Base-by-base conservation (phyloP, 2,113 vertebrate species). In the Caracal caracal region DNA sequence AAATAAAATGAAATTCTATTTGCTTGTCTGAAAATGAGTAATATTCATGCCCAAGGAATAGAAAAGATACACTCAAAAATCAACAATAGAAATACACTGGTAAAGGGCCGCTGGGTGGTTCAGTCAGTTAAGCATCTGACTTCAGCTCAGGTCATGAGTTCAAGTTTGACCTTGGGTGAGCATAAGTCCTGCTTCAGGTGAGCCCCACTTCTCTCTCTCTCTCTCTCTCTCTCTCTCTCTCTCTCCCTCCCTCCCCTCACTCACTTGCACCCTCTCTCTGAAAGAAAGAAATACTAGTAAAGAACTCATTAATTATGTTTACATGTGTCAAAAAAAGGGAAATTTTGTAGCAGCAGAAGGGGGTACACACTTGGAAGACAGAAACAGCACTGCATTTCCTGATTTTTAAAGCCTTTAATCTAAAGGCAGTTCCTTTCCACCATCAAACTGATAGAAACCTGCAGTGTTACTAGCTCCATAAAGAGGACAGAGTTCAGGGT, bases 1-100 rank as follows among this genome's bases (percentile, higher is more conserved):
- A 35, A 84, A 59, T 71, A 94, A 80, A 80, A 71, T 59, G 22
- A 94, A 76, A 90, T 93, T 35, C 20, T 59, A 35, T n/a, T 91
- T 94, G 51, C 37, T 37, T 12, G 13, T 51, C 53, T 83, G 30
- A 82, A 95, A 93, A 94, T 37, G 9, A 93, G 17, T 13, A 95
- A 26, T 68, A 75, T 65, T 66, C 51, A 87, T 90, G 43, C 9
- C 56, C 70, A 82, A 82, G 26, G 15, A 68, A 92, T 76, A 78
- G 61, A 90, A 87, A 35, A 2, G 2, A 4, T 40, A 91, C n/a
- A 56, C 5, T 92, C 85, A 92, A 87, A 59, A 90, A 90, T 59
- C n/a, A 88, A 70, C 24, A 65, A 75, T 30, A 68, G 17, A 68
- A 73, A 80, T 43, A 84, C 37, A 56, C 43, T 94, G 68, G 26